These are phyloP conservation scores for Cephus sareptanus DNA, from an alignment of 2,888 invertebrate genomes.

Conservation along the genomic window DNA sequence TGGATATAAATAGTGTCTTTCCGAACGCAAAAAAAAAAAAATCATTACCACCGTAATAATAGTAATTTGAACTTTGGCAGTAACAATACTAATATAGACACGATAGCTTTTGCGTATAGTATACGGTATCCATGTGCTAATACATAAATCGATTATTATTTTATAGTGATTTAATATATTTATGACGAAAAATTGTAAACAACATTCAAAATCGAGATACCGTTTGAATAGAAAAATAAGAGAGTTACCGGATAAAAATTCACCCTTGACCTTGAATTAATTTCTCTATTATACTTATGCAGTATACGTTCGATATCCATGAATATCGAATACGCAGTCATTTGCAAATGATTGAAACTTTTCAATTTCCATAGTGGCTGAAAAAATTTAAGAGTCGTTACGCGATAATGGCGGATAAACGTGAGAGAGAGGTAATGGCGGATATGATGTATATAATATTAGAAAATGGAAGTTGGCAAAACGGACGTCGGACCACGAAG, in stretches of 20 bases:
- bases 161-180: neutral
- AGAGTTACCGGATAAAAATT: neutral
- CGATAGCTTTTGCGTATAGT: too few species aligned
- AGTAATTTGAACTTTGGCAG: neutral
- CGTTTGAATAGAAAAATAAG: neutral
- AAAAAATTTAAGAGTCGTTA: neutral
- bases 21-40: neutral
- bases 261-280: neutral
- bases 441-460: constrained; percentile 21
- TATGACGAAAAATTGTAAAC: neutral
- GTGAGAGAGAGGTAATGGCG: constrained; percentile 11
- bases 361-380: neutral
- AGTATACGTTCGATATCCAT: neutral
- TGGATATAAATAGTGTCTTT: neutral
- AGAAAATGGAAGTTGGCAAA: neutral
- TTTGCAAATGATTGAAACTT: neutral
- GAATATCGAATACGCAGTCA: too few species aligned
- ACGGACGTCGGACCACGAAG: constrained; percentile 33
- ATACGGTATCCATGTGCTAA: neutral
- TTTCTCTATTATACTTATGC: neutral
- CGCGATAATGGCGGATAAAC: neutral
- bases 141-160: neutral
- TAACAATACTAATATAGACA: neutral
- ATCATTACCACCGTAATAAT: neutral
- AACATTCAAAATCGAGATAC: neutral